phyloP scores from a whole-genome alignment of 1,140 invertebrate genomes.

The Brachionus plicatilis region DNA sequence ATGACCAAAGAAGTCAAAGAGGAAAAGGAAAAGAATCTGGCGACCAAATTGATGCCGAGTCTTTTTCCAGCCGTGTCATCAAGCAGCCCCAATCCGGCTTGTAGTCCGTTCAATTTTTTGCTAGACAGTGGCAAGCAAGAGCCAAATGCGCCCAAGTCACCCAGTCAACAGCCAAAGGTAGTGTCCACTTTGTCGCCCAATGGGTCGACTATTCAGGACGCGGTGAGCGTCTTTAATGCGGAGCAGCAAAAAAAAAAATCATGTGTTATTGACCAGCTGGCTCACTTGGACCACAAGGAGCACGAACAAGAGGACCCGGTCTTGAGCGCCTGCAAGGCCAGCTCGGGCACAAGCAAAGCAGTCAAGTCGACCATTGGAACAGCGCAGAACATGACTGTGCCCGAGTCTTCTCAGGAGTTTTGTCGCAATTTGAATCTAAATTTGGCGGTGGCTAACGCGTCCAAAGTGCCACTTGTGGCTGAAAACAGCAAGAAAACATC shows the following conservation, averaged over 20 bases:
- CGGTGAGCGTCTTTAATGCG: background rate
- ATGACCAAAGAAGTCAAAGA: background rate
- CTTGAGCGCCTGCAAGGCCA: background rate
- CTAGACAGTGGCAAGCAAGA: background rate
- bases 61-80: constrained; percentile 9
- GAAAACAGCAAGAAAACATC: background rate
- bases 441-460: background rate
- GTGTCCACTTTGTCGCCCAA: background rate
- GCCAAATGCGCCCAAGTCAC: background rate
- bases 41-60: constrained; percentile 8
- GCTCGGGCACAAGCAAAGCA: background rate
- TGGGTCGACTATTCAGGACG: background rate
- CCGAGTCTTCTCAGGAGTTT: constrained; percentile 16
- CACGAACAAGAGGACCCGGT: constrained; percentile 20
- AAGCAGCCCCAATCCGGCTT: background rate
- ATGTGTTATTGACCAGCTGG: background rate
- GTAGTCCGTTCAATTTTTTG: constrained; percentile 5
- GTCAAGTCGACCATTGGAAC: background rate
- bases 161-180: background rate
- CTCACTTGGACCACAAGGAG: constrained; percentile 7
- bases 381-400: background rate
- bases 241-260: background rate
- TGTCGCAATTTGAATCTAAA: constrained; percentile 35
- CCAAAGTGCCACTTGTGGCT: background rate
- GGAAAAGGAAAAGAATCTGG: constrained; percentile 7